Conservation (phyloP, 2,888 invertebrate species). For the Coenonympha glycerion region DNA sequence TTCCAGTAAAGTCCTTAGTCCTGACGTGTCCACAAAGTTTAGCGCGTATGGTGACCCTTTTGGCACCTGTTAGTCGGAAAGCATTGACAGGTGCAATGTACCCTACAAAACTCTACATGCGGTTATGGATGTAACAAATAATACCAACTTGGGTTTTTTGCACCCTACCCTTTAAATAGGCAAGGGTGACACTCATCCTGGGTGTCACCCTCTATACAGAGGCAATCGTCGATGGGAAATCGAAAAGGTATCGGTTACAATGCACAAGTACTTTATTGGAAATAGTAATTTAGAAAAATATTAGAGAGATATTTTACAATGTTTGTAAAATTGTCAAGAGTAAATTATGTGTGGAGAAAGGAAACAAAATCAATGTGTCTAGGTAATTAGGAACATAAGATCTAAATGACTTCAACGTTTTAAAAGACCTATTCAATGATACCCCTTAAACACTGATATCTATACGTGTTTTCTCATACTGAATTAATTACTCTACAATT, state of each 20-base stretch:
- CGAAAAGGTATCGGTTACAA: not conserved
- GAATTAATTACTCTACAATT: no score
- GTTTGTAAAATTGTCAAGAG: no score
- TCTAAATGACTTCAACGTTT: no score
- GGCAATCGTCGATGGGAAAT: no score
- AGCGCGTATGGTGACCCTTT: not conserved
- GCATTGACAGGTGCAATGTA: constrained; percentile 18
- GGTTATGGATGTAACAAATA: not conserved
- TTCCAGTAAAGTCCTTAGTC: no score
- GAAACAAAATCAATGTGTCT: no score
- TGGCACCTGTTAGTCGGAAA: constrained; percentile 12
- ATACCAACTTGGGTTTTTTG: constrained; percentile 1
- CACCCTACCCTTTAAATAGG: not conserved
- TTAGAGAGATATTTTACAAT: not conserved
- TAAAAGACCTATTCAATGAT: no score
- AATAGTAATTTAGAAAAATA: not conserved
- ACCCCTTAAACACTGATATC: no score
- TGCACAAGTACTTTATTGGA: not conserved
- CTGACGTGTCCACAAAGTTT: not conserved
- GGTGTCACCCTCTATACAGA: no score
- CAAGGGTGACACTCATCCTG: constrained; percentile 2
- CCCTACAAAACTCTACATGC: constrained; percentile 8
- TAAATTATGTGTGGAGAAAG: no score
- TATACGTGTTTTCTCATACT: no score
- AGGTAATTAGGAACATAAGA: no score